Evolutionary conservation across 92 coral and sea anemone genomes (phyloP).

Genomic region (Paragorgia papillata): DNA sequence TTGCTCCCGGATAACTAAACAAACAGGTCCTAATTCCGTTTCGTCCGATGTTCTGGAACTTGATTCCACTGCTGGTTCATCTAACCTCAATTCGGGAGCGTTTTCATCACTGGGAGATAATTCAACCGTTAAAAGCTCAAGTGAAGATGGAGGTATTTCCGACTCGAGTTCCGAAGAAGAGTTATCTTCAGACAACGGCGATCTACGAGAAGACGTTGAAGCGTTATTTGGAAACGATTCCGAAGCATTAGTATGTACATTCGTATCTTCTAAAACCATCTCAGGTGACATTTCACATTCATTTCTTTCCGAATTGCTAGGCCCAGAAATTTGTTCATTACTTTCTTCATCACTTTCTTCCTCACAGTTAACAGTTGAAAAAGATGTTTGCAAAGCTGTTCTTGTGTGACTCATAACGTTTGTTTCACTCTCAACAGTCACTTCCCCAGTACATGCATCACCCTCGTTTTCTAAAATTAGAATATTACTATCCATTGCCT

Average conservation of each 20-base stretch:
- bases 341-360: neutral
- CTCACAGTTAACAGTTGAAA: neutral
- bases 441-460: neutral
- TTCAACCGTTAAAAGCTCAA: constrained; percentile 11
- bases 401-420: constrained; percentile 3
- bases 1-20: neutral
- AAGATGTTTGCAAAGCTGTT: neutral
- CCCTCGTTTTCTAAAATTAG: neutral
- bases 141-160: neutral
- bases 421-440: neutral
- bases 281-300: neutral
- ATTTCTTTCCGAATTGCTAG: neutral
- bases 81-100: neutral
- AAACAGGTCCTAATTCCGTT: neutral
- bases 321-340: neutral
- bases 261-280: neutral
- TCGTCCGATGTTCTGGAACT: neutral
- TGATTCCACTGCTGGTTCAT: neutral
- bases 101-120: constrained; percentile 14
- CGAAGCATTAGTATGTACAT: neutral
- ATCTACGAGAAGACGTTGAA: neutral
- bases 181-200: neutral
- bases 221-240: neutral
- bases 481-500: neutral
- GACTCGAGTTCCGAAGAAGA: neutral